Evolutionary conservation across 2,797 vertebrate species (phyloP).

Genomic region (Meriones psammophilus): DNA sequence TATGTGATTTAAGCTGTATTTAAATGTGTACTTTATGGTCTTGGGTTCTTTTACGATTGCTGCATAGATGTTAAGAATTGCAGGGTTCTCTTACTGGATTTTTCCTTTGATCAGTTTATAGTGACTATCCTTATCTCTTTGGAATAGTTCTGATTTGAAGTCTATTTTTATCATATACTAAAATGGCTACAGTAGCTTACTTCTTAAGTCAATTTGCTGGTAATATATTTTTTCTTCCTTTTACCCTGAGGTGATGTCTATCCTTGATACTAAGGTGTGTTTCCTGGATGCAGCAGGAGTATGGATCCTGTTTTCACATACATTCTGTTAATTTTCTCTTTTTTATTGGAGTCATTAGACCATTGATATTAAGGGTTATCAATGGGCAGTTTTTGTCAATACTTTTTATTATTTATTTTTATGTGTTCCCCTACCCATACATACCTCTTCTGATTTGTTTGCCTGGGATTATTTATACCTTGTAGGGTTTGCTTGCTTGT

Average conservation of each 20-base stretch:
- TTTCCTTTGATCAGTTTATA: neutral
- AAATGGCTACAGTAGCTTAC: neutral
- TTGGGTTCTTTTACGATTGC: neutral
- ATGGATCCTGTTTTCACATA: neutral
- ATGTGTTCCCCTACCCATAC: too few relatives aligned
- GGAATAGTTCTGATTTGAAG: neutral
- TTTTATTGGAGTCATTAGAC: neutral
- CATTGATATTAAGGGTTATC: neutral
- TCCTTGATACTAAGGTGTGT: neutral
- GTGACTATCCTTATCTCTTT: neutral
- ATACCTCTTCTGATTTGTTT: neutral
- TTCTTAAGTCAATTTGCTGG: neutral
- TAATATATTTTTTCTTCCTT: neutral
- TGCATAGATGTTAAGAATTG: neutral
- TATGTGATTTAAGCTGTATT: neutral
- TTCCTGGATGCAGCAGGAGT: neutral
- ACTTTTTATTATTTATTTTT: neutral
- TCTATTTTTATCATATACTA: neutral
- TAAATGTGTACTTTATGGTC: neutral
- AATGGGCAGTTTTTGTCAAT: neutral
- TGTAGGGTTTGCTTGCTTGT: neutral
- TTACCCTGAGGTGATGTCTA: neutral
- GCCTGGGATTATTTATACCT: neutral
- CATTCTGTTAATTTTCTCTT: neutral
- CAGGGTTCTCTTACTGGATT: neutral